phyloP scores from a whole-genome alignment of 2,888 invertebrate genomes.

The Lithophane ornitopus region DNA sequence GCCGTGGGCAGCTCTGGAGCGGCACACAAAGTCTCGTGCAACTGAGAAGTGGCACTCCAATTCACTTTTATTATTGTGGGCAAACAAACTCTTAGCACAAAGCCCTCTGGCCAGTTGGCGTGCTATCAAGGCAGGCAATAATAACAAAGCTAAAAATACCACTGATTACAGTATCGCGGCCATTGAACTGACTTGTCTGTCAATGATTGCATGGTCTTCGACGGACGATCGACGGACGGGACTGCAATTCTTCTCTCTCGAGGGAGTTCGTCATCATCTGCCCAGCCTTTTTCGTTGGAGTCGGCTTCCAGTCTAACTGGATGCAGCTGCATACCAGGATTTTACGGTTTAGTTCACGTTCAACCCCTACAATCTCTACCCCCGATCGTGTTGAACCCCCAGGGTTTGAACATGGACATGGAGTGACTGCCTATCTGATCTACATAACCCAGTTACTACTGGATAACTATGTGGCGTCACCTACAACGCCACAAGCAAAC shows the following conservation, averaged over 20 bases:
- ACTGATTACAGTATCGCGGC: conserved; percentile 46
- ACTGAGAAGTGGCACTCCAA: background rate
- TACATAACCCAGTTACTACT: too few relatives aligned
- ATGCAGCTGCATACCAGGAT: background rate
- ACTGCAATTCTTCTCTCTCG: background rate
- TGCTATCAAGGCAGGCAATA: conserved; percentile 45
- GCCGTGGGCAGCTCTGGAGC: background rate
- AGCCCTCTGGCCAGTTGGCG: conserved; percentile 24
- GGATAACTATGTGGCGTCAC: too few relatives aligned
- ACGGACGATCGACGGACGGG: background rate
- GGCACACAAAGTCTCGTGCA: background rate
- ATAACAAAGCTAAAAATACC: conserved; percentile 51
- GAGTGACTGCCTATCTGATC: too few relatives aligned
- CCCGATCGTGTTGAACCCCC: too few relatives aligned
- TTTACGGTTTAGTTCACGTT: too few relatives aligned
- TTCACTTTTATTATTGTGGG: background rate
- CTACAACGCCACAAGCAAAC: too few relatives aligned
- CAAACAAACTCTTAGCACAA: conserved; percentile 17
- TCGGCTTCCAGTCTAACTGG: too few relatives aligned
- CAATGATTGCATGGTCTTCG: conserved; percentile 31
- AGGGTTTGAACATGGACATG: too few relatives aligned
- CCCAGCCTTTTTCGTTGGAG: background rate
- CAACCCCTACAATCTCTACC: too few relatives aligned
- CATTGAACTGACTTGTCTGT: conserved; percentile 42
- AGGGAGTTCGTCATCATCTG: background rate